These are phyloP conservation scores for Morone saxatilis DNA, from an alignment of 2,113 vertebrate genomes.

Conservation along the genomic window DNA sequence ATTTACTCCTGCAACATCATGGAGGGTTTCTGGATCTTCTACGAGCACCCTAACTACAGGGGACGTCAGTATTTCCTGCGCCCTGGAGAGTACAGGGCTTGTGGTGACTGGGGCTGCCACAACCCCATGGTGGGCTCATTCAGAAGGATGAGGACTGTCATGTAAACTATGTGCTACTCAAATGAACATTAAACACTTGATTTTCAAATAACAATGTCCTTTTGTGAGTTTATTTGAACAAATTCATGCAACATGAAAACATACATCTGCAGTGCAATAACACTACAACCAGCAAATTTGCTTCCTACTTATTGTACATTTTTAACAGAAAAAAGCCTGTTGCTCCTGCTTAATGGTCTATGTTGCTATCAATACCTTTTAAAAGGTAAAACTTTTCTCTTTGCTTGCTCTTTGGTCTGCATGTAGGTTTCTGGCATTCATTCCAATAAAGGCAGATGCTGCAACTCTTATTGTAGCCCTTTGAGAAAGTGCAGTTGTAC, in stretches of 20 bases:
- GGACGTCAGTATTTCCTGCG: constrained; percentile 84
- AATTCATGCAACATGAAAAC: neutral
- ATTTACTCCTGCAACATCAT: constrained; percentile 82
- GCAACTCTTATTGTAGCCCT: constrained; percentile 76
- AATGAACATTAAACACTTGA: constrained; percentile 66
- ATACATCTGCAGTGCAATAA: neutral
- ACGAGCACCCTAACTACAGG: constrained; percentile 85
- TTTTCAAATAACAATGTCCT: constrained; percentile 41
- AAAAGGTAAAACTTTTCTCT: constrained; percentile 21
- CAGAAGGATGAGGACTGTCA: constrained; percentile 80
- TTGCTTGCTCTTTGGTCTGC: neutral
- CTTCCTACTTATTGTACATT: neutral
- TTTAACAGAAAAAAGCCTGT: neutral
- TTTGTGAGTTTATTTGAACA: constrained; percentile 39
- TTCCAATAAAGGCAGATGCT: constrained; percentile 74
- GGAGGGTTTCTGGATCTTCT: constrained; percentile 85
- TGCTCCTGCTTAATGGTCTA: neutral
- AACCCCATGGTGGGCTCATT: constrained; percentile 85
- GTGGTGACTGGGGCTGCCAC: constrained; percentile 82
- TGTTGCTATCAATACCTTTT: neutral
- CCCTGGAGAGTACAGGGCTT: constrained; percentile 82
- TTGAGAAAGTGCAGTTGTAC: constrained; percentile 77
- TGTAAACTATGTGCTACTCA: constrained; percentile 60
- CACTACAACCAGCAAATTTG: neutral
- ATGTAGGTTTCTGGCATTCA: constrained; percentile 40